These are phyloP conservation scores for Oryzias woworae DNA, from an alignment of 2,113 vertebrate species.

Conservation along the genomic window DNA sequence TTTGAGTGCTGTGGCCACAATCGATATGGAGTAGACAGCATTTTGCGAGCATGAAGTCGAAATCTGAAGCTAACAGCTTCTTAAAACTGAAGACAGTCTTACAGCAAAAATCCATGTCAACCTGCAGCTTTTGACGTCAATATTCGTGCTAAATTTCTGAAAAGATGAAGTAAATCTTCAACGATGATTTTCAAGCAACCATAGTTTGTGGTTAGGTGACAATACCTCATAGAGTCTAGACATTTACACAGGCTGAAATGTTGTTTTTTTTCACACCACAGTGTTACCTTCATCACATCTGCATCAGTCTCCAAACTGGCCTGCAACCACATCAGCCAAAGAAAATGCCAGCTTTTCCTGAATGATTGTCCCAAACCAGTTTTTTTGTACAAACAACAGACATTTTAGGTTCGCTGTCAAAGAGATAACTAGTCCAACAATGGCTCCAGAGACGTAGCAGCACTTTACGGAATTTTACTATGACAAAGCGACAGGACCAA, in stretches of 20 bases:
- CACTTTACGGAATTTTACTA: constrained; percentile 62
- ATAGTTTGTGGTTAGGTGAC: constrained; percentile 69
- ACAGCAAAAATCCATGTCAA: constrained; percentile 6
- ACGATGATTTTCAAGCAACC: constrained; percentile 18
- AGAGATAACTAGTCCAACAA: constrained; percentile 49
- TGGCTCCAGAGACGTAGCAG: constrained; percentile 48
- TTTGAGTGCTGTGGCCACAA: constrained; percentile 63
- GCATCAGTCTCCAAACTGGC: constrained; percentile 54
- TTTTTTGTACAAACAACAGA: constrained; percentile 26
- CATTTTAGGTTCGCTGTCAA: constrained; percentile 32
- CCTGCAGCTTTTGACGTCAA: constrained; percentile 8
- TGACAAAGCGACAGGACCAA: constrained; percentile 62
- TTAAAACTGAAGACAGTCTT: constrained; percentile 29
- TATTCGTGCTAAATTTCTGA: constrained; percentile 16
- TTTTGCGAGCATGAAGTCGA: constrained; percentile 40
- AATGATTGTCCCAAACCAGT: constrained; percentile 24
- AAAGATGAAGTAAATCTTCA: neutral
- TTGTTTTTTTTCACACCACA: constrained; percentile 78
- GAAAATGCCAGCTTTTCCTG: constrained; percentile 12
- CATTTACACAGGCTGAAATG: constrained; percentile 75
- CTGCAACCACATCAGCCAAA: constrained; percentile 30
- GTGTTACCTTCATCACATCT: constrained; percentile 79
- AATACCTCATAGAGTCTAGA: constrained; percentile 64
- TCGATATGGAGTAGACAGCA: constrained; percentile 65
- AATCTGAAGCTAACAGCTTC: constrained; percentile 31